phyloP scores from a whole-genome alignment of 2,797 vertebrate genomes.

The Macroramphosus scolopax region DNA sequence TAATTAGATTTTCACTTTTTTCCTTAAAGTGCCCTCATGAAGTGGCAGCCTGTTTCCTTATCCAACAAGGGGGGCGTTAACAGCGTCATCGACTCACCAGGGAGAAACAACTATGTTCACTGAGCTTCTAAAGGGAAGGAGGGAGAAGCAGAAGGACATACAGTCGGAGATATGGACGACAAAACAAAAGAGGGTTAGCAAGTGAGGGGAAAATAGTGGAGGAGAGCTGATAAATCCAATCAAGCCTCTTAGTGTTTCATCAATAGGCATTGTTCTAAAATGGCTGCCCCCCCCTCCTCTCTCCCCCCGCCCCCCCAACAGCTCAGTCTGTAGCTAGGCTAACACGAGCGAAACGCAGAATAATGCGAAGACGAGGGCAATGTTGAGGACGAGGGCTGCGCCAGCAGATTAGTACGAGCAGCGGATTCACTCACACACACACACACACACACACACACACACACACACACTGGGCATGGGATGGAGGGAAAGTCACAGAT shows the following conservation, averaged over 20 bases:
- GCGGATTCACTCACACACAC: constrained; percentile 54
- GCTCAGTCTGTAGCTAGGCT: constrained; percentile 69
- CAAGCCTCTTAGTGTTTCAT: constrained; percentile 76
- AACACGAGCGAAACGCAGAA: constrained; percentile 73
- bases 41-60: constrained; percentile 49
- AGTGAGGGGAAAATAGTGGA: constrained; percentile 27
- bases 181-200: constrained; percentile 41
- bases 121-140: constrained; percentile 38
- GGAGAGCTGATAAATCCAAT: constrained; percentile 78
- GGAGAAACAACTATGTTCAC: constrained; percentile 43
- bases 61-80: constrained; percentile 40
- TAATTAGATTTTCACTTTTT: constrained; percentile 57
- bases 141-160: constrained; percentile 38
- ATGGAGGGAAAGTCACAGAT: constrained; percentile 53
- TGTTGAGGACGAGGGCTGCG: constrained; percentile 52
- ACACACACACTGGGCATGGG: constrained; percentile 32
- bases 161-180: constrained; percentile 26
- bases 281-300: constrained; percentile 74
- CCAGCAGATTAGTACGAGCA: constrained; percentile 69
- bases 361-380: constrained; percentile 66
- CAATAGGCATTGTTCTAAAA: constrained; percentile 80
- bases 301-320: too few relatives aligned
- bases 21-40: constrained; percentile 55
- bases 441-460: constrained; percentile 27
- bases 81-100: constrained; percentile 24